Percentiles rank a stretch among this genome's conserved stretches.
Conservation (phyloP, 2,113 vertebrate species). For the Tychaedon coryphoeus region DNA sequence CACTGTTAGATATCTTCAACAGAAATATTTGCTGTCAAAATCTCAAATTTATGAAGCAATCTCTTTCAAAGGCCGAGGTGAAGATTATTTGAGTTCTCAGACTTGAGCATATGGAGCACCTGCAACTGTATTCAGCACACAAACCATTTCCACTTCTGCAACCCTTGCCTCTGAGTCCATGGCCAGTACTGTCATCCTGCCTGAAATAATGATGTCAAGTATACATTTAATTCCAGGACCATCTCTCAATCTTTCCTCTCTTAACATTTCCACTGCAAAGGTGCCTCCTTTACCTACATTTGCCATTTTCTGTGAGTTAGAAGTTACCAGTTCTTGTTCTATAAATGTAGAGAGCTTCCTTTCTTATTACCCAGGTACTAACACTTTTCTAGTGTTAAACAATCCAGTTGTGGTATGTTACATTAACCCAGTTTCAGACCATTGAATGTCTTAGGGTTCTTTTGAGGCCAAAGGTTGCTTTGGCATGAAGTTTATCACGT, state of each 20-base stretch:
- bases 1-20: neutral
- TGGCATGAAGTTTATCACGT: neutral
- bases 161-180: neutral
- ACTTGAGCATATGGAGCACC: neutral
- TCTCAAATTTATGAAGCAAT: neutral
- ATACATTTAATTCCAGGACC: neutral
- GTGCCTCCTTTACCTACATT: neutral
- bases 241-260: neutral
- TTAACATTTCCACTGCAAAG: neutral
- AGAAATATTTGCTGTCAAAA: neutral
- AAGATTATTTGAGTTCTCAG: neutral
- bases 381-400: neutral
- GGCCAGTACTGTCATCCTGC: neutral
- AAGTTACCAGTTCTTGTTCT: neutral
- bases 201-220: neutral
- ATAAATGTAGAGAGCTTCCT: neutral
- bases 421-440: neutral
- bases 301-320: neutral
- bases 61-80: neutral
- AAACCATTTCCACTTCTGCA: neutral
- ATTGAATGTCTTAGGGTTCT: neutral
- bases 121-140: neutral
- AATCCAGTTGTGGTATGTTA: neutral
- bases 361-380: neutral
- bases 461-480: neutral